Conservation (phyloP, 2,113 vertebrate species). For the Rattus norvegicus region DNA sequence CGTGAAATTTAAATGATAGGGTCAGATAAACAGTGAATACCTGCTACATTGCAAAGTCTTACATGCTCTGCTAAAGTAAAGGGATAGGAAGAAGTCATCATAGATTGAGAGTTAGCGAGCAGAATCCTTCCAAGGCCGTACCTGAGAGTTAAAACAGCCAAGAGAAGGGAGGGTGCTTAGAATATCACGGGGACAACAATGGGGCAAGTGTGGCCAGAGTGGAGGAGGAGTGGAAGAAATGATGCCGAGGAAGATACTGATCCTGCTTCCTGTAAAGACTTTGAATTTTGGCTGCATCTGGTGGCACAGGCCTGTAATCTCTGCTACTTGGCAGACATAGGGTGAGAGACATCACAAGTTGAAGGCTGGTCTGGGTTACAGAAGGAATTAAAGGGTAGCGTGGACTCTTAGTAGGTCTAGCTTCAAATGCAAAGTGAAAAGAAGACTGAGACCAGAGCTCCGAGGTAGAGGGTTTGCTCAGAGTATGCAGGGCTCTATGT, state of each 20-base stretch:
- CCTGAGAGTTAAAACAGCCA: background rate
- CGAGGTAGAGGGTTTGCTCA: background rate
- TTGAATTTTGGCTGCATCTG: background rate
- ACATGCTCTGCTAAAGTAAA: background rate
- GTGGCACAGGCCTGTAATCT: background rate
- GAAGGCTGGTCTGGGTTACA: background rate
- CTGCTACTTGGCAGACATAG: background rate
- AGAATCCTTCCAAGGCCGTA: background rate
- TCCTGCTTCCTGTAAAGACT: background rate
- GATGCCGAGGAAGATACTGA: background rate
- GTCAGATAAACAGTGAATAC: background rate
- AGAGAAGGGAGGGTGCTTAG: background rate
- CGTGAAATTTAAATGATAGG: background rate
- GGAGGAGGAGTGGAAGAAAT: background rate
- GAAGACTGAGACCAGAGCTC: background rate
- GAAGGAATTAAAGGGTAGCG: background rate
- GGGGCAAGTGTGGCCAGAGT: background rate
- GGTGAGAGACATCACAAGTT: background rate
- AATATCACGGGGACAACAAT: background rate
- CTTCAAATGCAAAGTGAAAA: background rate
- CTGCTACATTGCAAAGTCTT: background rate
- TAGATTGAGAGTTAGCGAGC: background rate
- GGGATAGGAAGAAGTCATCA: background rate
- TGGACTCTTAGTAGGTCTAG: background rate
- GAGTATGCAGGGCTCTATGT: background rate